Percentiles rank a stretch among this genome's conserved stretches.
Conservation (phyloP, 64 coral and sea anemone species). For the Cladopsammia gracilis region DNA sequence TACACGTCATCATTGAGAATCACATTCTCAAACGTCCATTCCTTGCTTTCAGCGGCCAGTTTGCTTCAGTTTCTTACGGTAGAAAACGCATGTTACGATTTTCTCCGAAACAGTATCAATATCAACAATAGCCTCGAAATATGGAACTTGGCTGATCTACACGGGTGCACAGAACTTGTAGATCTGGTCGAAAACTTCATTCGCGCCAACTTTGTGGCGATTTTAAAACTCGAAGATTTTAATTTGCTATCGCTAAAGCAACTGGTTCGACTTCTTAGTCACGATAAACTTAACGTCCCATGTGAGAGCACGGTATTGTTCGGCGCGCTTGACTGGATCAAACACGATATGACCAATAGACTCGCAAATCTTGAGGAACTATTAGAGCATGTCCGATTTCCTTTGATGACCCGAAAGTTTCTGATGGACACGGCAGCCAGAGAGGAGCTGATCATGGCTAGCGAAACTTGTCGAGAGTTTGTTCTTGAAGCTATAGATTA, state of each 20-base stretch:
- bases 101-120: constrained; percentile 87
- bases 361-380: constrained; percentile 64
- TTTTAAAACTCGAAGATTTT: constrained; percentile 87
- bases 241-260: constrained; percentile 72
- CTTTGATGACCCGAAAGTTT: constrained; percentile 87
- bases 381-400: constrained; percentile 86
- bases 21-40: constrained; percentile 74
- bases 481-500: constrained; percentile 94
- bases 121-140: constrained; percentile 84
- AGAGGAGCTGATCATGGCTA: constrained; percentile 89
- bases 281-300: constrained; percentile 94
- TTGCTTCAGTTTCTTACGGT: constrained; percentile 91
- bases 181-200: constrained; percentile 79
- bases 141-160: constrained; percentile 95
- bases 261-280: constrained; percentile 69
- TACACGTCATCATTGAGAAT: constrained; percentile 83
- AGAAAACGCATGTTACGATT: constrained; percentile 93
- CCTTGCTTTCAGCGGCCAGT: constrained; percentile 75
- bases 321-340: constrained; percentile 85
- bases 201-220: constrained; percentile 79
- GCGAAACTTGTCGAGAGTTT: constrained; percentile 74
- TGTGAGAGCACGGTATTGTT: constrained; percentile 86
- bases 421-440: constrained; percentile 87
- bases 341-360: constrained; percentile 71
- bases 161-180: constrained; percentile 65